A percentile compares a stretch with the other conserved stretches of the same genome.
Conservation (phyloP, 1,140 invertebrate species). For the Cydia strobilella region DNA sequence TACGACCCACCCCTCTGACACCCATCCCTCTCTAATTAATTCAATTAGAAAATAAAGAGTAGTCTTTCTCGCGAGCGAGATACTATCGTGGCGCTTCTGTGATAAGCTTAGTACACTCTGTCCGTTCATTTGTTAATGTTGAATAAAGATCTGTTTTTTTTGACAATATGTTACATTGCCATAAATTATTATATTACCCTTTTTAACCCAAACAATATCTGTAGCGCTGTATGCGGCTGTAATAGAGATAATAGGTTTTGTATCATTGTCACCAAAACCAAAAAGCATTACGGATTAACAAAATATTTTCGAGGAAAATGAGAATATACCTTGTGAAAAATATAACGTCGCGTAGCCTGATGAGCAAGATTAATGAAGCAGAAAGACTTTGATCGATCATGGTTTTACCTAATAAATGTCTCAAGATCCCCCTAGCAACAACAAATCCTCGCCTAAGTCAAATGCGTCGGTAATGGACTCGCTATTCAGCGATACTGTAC, state of each 20-base stretch:
- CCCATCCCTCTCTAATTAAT: too few relatives aligned
- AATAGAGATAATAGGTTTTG: background rate
- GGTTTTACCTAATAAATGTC: conserved; percentile 65
- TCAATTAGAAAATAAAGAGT: too few relatives aligned
- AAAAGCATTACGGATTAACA: conserved; percentile 40
- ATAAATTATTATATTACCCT: too few relatives aligned
- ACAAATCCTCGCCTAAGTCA: conserved; percentile 49
- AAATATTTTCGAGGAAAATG: conserved; percentile 55
- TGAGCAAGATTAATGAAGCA: conserved; percentile 74
- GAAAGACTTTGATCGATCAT: conserved; percentile 71
- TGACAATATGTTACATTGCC: too few relatives aligned
- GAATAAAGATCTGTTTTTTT: too few relatives aligned
- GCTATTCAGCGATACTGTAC: conserved; percentile 10
- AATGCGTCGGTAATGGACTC: conserved; percentile 48
- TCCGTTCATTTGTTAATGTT: too few relatives aligned
- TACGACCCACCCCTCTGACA: too few relatives aligned
- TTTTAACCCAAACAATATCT: background rate
- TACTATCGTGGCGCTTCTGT: too few relatives aligned
- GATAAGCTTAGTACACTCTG: too few relatives aligned
- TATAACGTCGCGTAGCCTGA: conserved; percentile 59
- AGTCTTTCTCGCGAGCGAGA: too few relatives aligned
- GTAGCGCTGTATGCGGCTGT: background rate
- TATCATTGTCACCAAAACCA: conserved; percentile 16
- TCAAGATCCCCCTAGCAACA: conserved; percentile 45
- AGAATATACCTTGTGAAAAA: conserved; percentile 57